Evolutionary conservation across 2,888 invertebrate species (phyloP).

Genomic region (Hemicrepidius hirtus): DNA sequence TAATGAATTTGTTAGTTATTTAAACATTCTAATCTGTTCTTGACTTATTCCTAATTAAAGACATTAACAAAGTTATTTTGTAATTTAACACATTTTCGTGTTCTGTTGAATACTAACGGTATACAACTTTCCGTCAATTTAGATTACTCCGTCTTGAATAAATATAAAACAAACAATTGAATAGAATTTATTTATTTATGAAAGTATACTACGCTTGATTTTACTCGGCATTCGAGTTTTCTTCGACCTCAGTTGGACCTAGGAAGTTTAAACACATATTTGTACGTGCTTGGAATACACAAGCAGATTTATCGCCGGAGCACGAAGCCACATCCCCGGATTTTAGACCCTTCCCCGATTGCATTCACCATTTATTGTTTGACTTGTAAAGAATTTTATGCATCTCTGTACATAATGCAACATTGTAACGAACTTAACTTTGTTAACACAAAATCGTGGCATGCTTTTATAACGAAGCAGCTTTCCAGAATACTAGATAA

Average conservation of each 20-base stretch:
- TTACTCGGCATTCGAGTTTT: neutral
- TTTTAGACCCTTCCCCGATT: conserved; percentile 1
- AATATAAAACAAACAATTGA: neutral
- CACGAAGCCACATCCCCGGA: neutral
- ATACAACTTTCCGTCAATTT: too few species aligned
- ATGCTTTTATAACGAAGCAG: neutral
- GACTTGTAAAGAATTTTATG: neutral
- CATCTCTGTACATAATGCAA: neutral
- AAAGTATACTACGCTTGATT: neutral
- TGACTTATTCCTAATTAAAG: neutral
- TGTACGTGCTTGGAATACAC: conserved; percentile 25
- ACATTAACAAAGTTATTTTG: neutral
- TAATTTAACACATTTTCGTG: too few species aligned
- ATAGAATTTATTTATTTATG: neutral
- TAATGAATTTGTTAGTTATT: neutral
- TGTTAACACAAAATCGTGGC: too few species aligned
- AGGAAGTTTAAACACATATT: conserved; percentile 19
- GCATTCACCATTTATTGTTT: conserved; percentile 13
- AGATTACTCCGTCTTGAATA: too few species aligned
- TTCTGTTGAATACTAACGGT: too few species aligned
- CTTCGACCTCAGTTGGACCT: conserved; percentile 19
- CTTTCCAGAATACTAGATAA: too few species aligned
- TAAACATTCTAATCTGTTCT: neutral
- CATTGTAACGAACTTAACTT: neutral
- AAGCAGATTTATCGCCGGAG: conserved; percentile 15